Evolutionary conservation across 2,888 invertebrate genomes (phyloP), one percentile per base, ranked within the genome.

Genomic region (Noctua janthe): DNA sequence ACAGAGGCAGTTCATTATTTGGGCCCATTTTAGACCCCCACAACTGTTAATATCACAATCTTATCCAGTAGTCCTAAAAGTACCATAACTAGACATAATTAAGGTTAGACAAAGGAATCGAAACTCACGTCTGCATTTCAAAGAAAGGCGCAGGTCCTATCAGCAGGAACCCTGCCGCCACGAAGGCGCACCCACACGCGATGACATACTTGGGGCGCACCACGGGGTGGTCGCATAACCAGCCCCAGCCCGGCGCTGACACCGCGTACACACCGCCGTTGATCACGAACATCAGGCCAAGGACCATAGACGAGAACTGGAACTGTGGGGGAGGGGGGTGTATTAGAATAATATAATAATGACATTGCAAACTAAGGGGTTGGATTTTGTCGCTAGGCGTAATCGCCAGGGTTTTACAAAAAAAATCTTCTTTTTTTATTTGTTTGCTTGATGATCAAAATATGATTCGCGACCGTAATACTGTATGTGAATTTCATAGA

Each of bases 71-170:
- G 15, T 2, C 2, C 17, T 15, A 17, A 29, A 15, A 29, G 15
- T 15, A 62, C 15, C 11, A 56, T 56, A 6, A 62, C 15, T 15
- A 62, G 29, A 29, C 2, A 29, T 29, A 29, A 29, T 62, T 17
- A 8, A 29, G 15, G 62, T 59, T 54, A 4, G 10, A 11, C 0
- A 66, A 66, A 66, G 11, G 13, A 67, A 23, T 43, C 2, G 49
- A 43, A 23, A 93, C 95, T 97, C 94, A 98, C 97, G 98, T 97
- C 11, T 97, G 94, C 73, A 97, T 94, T 43, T 98, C 97, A 62
- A 99, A 94, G 93, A 98, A 98, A 0, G 98, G 98, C 1, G 98
- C 98, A 0, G 99, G 99, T 23, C 99, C 99, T 29, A 99, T 97
- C 0, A 99, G 95, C 81, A 98, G 94, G 92, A 99, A 98, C 8